These are phyloP conservation scores for Drosophila mercatorum DNA, from an alignment of 2,888 invertebrate species.

Conservation along the genomic window DNA sequence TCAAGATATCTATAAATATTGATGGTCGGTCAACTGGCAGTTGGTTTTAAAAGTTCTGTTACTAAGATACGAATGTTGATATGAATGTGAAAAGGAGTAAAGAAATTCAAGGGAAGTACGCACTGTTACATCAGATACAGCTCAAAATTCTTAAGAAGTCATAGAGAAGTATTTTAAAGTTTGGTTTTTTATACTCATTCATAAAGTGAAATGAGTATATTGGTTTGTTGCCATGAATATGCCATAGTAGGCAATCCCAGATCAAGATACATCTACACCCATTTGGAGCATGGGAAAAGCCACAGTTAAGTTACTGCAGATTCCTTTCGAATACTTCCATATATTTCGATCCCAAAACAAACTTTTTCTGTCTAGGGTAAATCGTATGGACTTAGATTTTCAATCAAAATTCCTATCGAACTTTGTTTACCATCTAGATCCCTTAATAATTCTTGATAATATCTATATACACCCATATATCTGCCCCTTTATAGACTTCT, in stretches of 20 bases:
- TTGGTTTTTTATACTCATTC: not conserved
- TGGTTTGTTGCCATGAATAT: no score
- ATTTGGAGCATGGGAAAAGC: no score
- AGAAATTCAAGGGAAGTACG: not conserved
- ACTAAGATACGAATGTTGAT: no score
- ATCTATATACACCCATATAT: slow-evolving; percentile 20
- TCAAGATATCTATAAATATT: slow-evolving; percentile 21
- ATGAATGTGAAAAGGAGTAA: not conserved
- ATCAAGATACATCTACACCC: no score
- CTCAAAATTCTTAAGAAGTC: not conserved
- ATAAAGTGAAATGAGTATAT: no score
- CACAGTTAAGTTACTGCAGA: no score
- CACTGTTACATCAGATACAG: not conserved
- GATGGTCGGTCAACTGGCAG: slow-evolving; percentile 3
- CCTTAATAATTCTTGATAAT: not conserved
- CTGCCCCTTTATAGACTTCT: slow-evolving; percentile 33
- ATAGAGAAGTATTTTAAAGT: not conserved
- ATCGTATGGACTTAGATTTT: not conserved
- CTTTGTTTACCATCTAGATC: slow-evolving; percentile 16
- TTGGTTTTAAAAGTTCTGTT: not conserved
- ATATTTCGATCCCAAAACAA: not conserved
- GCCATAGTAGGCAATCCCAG: no score
- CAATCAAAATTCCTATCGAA: not conserved
- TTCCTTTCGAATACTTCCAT: no score
- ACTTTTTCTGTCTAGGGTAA: no score